phyloP scores from a whole-genome alignment of 1,140 invertebrate species.

The Anadara kagoshimensis region DNA sequence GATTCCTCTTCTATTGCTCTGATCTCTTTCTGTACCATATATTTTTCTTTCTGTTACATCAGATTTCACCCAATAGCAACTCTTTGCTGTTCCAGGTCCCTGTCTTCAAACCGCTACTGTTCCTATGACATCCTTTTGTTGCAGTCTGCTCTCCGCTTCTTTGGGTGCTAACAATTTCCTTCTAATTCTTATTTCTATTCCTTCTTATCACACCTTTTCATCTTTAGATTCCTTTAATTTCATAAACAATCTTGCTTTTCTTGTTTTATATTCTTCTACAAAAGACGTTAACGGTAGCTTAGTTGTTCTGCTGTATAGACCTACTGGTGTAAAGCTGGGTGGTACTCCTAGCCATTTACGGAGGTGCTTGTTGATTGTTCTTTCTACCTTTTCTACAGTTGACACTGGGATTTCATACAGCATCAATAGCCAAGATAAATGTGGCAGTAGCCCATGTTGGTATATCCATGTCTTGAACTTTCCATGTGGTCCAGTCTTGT shows the following conservation, averaged over 20 bases:
- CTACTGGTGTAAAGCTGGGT: slow-evolving; percentile 11
- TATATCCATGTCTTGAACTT: slow-evolving; percentile 36
- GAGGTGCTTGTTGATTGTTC: slow-evolving; percentile 23
- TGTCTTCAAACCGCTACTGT: slow-evolving; percentile 9
- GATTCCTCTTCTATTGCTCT: too few species aligned
- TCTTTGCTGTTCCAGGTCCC: too few species aligned
- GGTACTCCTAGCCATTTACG: slow-evolving; percentile 23
- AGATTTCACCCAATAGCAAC: too few species aligned
- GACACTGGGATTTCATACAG: too few species aligned
- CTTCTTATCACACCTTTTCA: slow-evolving; percentile 1
- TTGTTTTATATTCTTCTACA: slow-evolving; percentile 36
- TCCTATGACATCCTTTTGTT: slow-evolving; percentile 19
- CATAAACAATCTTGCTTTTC: too few species aligned
- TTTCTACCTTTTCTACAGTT: slow-evolving; percentile 22
- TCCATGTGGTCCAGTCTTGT: slow-evolving; percentile 20
- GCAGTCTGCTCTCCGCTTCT: slow-evolving; percentile 6
- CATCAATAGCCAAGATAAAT: too few species aligned
- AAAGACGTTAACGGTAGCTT: slow-evolving; percentile 20
- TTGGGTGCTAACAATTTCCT: slow-evolving; percentile 9
- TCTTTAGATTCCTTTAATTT: slow-evolving; percentile 22
- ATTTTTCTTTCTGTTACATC: too few species aligned
- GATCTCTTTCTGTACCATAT: too few species aligned
- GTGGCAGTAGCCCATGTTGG: slow-evolving; percentile 16
- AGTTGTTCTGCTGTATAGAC: slow-evolving; percentile 19
- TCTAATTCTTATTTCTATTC: slow-evolving; percentile 3